These are phyloP conservation scores for Philereme transversata DNA, from an alignment of 2,888 invertebrate species.

Conservation along the genomic window DNA sequence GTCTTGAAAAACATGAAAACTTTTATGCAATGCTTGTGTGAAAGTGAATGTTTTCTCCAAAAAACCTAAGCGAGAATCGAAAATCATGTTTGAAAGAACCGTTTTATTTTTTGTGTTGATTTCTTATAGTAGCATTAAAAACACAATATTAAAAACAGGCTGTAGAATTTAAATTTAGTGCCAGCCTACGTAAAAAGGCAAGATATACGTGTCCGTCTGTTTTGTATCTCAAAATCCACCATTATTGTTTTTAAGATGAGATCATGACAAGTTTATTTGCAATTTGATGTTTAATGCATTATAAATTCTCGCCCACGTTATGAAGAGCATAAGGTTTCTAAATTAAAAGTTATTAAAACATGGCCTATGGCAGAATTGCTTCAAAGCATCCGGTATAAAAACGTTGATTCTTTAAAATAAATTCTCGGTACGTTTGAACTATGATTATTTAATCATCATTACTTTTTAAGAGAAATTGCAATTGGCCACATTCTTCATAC, in stretches of 20 bases:
- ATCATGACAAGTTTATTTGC: slow-evolving; percentile 29
- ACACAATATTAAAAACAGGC: too few relatives aligned
- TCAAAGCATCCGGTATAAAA: background rate
- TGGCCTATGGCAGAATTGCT: slow-evolving; percentile 3
- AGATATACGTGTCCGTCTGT: slow-evolving; percentile 4
- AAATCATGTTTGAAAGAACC: too few relatives aligned
- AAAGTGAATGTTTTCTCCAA: too few relatives aligned
- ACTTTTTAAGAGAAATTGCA: too few relatives aligned
- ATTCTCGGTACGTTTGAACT: background rate
- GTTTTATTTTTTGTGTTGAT: too few relatives aligned
- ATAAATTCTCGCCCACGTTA: slow-evolving; percentile 29
- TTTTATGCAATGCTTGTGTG: too few relatives aligned
- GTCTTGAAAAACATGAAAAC: too few relatives aligned
- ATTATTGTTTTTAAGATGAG: slow-evolving; percentile 20
- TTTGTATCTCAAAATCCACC: slow-evolving; percentile 12
- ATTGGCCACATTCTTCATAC: too few relatives aligned
- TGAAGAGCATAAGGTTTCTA: slow-evolving; percentile 18
- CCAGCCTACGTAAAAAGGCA: too few relatives aligned
- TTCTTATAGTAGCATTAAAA: too few relatives aligned
- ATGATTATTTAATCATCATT: background rate
- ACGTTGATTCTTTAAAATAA: background rate
- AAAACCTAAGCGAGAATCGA: too few relatives aligned
- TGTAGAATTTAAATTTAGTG: too few relatives aligned
- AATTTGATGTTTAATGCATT: slow-evolving; percentile 20
- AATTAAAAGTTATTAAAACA: slow-evolving; percentile 26